Conservation (phyloP, 2,888 invertebrate species). For the Hyppa rectilinea region DNA sequence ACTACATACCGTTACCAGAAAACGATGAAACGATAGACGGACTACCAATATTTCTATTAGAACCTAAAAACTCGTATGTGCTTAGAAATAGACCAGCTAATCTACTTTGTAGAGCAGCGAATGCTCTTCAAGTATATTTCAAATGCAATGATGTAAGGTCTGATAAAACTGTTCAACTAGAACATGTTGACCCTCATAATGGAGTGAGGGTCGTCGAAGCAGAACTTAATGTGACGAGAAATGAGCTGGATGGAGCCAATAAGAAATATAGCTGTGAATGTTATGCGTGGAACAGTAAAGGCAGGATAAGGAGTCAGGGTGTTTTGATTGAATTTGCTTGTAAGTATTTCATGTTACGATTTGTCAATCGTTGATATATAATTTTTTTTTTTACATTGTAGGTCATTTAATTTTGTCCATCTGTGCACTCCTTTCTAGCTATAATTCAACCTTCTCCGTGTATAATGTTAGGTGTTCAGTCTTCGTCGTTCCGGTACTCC, state of each 20-base stretch:
- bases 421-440: no score
- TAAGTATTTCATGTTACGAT: constrained; percentile 90
- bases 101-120: constrained; percentile 96
- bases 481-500: no score
- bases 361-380: not conserved
- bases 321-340: constrained; percentile 96
- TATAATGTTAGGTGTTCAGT: not conserved
- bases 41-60: constrained; percentile 95
- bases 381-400: not conserved
- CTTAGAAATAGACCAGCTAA: constrained; percentile 97
- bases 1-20: constrained; percentile 87
- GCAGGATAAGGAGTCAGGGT: constrained; percentile 94
- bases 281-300: constrained; percentile 95
- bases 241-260: constrained; percentile 95
- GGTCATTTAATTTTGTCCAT: not conserved
- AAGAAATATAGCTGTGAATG: constrained; percentile 96
- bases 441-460: not conserved
- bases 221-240: constrained; percentile 94
- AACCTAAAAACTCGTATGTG: constrained; percentile 97
- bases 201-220: constrained; percentile 95
- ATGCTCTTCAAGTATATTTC: constrained; percentile 95
- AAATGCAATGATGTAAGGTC: constrained; percentile 93
- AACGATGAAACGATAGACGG: constrained; percentile 93
- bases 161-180: constrained; percentile 91
- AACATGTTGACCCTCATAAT: constrained; percentile 95